Evolutionary conservation across 2,797 vertebrate genomes (phyloP), one percentile per base, ranked within the genome.

Genomic region (Dicrostonyx torquatus): DNA sequence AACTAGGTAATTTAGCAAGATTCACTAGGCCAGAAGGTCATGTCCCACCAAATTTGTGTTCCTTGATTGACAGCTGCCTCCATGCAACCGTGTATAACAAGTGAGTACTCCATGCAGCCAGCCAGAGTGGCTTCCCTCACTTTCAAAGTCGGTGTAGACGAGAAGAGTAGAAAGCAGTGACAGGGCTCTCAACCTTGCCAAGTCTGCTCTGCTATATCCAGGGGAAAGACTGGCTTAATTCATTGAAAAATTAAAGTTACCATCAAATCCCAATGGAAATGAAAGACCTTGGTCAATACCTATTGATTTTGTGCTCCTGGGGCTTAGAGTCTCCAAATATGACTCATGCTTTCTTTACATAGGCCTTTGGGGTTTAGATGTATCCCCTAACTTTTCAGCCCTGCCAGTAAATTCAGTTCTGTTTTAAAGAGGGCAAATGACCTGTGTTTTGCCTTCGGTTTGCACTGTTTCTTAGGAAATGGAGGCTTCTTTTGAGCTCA

Each of bases 241-340:
- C 95, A 91, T 80, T 96, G 93, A 91, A 96, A 94, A 96, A 95
- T 31, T 96, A 97, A 97, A n/a, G 8, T 94, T 89, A 87, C 82
- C 97, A 7, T 96, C 91, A 95, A 94, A 95, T 93, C 48, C 72
- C 96, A 89, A 53, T 77, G 84, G 72, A 96, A 96, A 93, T 11
- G 50, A 93, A 93, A 20, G 64, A 84, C 64, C 53, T 96, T 55
- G 86, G 78, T 97, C 98, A 92, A 83, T 97, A 84, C 77, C 95
- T 97, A 96, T 62, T 95, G 90, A 70, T 98, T 92, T 96, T 92
- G n/a, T 29, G 84, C 95, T 86, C 48, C 77, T 95, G 45, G 73
- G 80, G 91, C 94, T 87, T 95, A 73, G 66, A 22, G 85, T 24
- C 24, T 29, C 48, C 80, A 26, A 4, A 14, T 79, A 90, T 14